Evolutionary conservation across 2,888 invertebrate species (phyloP).

Genomic region (Seira sanloemensis): DNA sequence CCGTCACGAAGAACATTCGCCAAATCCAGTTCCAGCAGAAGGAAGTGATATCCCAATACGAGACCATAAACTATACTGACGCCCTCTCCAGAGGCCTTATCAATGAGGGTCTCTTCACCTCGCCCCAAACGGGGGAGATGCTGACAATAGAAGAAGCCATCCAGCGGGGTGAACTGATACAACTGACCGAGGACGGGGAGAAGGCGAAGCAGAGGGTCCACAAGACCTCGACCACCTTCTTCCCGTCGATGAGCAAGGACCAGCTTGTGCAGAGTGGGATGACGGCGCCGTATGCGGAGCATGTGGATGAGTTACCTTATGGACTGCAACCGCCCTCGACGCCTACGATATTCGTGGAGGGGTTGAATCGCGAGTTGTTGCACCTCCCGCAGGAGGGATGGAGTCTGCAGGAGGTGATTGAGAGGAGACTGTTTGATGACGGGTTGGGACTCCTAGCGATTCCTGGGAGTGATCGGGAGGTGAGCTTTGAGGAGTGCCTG

Average conservation of each 20-base stretch:
- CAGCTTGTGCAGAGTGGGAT: neutral
- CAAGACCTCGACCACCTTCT: constrained; percentile 4
- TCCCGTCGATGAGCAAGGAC: neutral
- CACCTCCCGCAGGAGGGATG: constrained; percentile 91
- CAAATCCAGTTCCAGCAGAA: constrained; percentile 86
- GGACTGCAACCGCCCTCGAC: constrained; percentile 32
- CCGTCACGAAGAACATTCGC: constrained; percentile 89
- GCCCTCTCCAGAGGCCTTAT: constrained; percentile 87
- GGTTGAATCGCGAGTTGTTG: constrained; percentile 78
- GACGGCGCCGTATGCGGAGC: neutral
- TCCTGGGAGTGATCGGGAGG: constrained; percentile 88
- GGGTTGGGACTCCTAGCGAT: constrained; percentile 89
- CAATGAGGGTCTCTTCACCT: constrained; percentile 81
- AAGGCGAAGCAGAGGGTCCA: constrained; percentile 32
- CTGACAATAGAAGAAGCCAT: constrained; percentile 90
- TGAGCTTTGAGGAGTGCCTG: constrained; percentile 91
- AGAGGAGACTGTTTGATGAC: constrained; percentile 88
- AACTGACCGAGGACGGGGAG: constrained; percentile 73
- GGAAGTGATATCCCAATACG: constrained; percentile 76
- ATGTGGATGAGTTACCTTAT: constrained; percentile 23
- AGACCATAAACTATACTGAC: constrained; percentile 85
- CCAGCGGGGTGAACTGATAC: constrained; percentile 79
- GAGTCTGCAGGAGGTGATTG: constrained; percentile 88
- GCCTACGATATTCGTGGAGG: constrained; percentile 54
- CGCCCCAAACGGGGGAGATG: constrained; percentile 85